These are phyloP conservation scores for Mionectes macconnelli DNA, from an alignment of 2,113 vertebrate genomes.

Conservation along the genomic window DNA sequence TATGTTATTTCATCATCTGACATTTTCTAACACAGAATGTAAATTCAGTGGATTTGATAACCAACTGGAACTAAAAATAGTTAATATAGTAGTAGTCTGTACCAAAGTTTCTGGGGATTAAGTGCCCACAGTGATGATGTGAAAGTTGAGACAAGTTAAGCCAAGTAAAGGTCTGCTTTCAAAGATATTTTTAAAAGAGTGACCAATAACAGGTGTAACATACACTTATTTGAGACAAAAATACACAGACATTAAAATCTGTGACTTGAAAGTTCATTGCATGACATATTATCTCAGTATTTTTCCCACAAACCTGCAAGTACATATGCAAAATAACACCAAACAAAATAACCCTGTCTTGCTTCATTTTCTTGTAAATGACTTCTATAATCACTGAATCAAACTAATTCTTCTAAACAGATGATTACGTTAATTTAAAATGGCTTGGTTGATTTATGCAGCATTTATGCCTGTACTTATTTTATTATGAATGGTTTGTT, in stretches of 20 bases:
- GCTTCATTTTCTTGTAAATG: neutral
- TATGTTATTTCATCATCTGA: neutral
- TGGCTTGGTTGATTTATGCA: slow-evolving; percentile 1
- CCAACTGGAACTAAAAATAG: neutral
- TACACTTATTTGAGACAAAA: neutral
- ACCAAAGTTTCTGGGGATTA: neutral
- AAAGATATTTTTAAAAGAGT: neutral
- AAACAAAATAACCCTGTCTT: neutral
- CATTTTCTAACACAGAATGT: neutral
- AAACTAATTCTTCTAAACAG: slow-evolving; percentile 8
- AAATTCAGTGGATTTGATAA: neutral
- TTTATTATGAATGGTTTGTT: slow-evolving; percentile 56
- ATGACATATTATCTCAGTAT: neutral
- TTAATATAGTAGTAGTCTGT: neutral
- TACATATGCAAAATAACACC: neutral
- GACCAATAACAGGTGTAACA: neutral
- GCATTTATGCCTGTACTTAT: slow-evolving; percentile 40
- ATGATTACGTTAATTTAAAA: slow-evolving; percentile 28
- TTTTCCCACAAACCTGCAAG: neutral
- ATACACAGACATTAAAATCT: neutral
- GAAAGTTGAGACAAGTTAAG: neutral
- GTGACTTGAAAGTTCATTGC: neutral
- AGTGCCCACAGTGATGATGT: neutral
- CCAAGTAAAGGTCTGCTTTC: neutral
- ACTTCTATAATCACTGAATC: slow-evolving; percentile 7